Conservation (phyloP, 2,113 vertebrate genomes). For the Mesoclemmys tuberculata region DNA sequence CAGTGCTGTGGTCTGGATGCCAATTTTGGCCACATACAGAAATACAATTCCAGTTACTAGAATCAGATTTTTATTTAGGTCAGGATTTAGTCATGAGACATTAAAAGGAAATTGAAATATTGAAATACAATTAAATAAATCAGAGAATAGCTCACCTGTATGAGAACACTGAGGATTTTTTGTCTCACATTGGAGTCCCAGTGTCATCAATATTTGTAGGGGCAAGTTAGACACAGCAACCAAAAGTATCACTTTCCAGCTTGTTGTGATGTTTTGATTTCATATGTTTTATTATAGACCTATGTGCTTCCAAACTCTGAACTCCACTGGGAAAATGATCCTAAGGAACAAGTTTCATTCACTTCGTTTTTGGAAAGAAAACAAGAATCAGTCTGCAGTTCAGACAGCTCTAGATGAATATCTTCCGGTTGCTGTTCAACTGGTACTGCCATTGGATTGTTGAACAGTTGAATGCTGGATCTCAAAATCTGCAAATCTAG, state of each 20-base stretch:
- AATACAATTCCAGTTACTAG: not conserved
- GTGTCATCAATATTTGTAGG: not conserved
- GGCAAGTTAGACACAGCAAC: not conserved
- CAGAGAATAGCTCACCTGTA: not conserved
- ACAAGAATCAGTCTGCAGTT: not conserved
- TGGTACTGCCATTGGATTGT: not conserved
- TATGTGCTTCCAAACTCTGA: not conserved
- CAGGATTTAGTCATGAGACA: not conserved
- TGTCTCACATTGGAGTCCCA: not conserved
- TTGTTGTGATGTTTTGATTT: not conserved
- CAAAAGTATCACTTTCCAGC: not conserved
- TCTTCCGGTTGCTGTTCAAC: not conserved
- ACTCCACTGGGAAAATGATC: not conserved
- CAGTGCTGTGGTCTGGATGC: not conserved
- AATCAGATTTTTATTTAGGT: not conserved
- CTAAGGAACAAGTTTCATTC: not conserved
- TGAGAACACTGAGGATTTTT: not conserved
- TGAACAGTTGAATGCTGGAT: not conserved
- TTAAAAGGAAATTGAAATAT: not conserved
- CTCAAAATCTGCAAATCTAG: not conserved
- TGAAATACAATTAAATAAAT: not conserved
- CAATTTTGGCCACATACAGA: not conserved
- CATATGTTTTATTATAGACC: not conserved
- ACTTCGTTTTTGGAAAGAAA: not conserved
- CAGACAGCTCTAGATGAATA: not conserved